Conservation (phyloP, 2,113 vertebrate species). For the Cinclus cinclus region DNA sequence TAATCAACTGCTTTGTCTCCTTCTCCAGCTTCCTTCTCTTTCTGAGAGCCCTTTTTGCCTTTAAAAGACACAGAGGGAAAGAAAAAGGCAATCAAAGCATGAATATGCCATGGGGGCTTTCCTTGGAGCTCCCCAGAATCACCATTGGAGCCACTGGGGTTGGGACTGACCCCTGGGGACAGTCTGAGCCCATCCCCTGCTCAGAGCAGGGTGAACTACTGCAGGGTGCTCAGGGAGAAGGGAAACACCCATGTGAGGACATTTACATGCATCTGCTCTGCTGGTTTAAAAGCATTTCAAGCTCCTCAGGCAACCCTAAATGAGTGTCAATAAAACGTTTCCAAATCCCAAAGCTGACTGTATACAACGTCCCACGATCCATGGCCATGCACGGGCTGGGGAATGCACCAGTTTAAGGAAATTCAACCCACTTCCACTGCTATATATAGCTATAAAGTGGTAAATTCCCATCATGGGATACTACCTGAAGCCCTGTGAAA, state of each 20-base stretch:
- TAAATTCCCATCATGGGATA: background rate
- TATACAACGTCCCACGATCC: background rate
- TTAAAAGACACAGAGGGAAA: background rate
- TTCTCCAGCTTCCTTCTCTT: conserved; percentile 80
- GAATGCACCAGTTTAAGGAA: background rate
- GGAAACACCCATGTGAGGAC: background rate
- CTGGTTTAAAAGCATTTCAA: background rate
- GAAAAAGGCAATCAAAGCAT: conserved; percentile 1
- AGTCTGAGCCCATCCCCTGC: accelerated
- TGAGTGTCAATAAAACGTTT: background rate
- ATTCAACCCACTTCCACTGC: background rate
- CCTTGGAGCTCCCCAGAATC: background rate
- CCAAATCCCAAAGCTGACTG: background rate
- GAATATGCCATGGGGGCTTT: background rate
- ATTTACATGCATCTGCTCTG: background rate
- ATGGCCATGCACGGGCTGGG: background rate
- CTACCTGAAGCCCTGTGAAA: background rate
- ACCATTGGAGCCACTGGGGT: accelerated
- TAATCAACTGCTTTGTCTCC: conserved; percentile 78
- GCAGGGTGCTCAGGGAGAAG: background rate
- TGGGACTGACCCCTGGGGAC: background rate
- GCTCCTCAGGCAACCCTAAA: background rate
- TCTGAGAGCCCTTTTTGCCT: conserved; percentile 69
- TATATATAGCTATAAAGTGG: background rate
- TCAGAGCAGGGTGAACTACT: background rate